These are phyloP conservation scores for Ectemnius continuus DNA, from an alignment of 2,888 invertebrate genomes.

Conservation along the genomic window DNA sequence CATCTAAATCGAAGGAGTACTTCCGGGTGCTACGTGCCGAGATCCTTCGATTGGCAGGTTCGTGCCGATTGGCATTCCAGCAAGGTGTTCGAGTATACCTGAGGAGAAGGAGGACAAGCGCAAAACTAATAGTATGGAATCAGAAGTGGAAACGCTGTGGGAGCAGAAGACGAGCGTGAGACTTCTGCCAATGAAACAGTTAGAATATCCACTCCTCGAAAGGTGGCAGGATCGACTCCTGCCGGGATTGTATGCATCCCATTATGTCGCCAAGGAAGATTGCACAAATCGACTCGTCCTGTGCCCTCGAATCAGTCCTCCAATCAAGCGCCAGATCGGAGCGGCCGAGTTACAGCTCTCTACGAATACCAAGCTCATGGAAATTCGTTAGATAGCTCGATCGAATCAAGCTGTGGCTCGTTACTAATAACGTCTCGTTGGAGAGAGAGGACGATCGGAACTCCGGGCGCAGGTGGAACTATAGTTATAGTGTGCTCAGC, in stretches of 20 bases:
- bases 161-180: background rate
- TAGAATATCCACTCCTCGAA: background rate
- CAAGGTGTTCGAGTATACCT: background rate
- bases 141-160: background rate
- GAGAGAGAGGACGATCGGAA: too few relatives aligned
- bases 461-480: too few relatives aligned
- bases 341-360: too few relatives aligned
- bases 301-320: too few relatives aligned
- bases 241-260: too few relatives aligned
- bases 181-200: background rate
- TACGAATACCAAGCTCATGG: background rate
- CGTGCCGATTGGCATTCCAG: background rate
- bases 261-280: too few relatives aligned
- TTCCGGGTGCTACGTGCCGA: background rate
- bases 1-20: too few relatives aligned
- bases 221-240: background rate
- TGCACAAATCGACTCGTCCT: too few relatives aligned
- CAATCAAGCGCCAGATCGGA: too few relatives aligned
- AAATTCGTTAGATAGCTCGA: background rate
- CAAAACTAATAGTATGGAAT: background rate
- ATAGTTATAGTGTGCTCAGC: background rate
- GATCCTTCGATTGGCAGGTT: background rate
- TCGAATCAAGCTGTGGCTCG: background rate
- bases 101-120: background rate
- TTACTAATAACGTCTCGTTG: too few relatives aligned